Base-by-base conservation (phyloP, 2,888 invertebrate species). In the Rhogogaster chlorosoma region DNA sequence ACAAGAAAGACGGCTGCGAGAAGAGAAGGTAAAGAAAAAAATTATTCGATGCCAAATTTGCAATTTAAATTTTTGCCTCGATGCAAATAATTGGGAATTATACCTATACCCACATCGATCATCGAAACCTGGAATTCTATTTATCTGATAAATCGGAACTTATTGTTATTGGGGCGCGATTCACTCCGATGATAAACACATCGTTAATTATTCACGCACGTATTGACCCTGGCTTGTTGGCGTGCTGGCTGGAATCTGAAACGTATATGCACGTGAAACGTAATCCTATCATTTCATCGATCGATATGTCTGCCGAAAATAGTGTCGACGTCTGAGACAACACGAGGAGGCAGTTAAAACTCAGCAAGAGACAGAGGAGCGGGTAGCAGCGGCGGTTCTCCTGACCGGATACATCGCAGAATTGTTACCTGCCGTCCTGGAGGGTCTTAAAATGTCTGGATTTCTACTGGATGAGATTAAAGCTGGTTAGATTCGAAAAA, bases 351-450 rank as follows among this genome's bases (percentile, higher is more conserved):
- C 94, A 92, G 94, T 94, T 87, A 93, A 93, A 86, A 94, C 96
- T 86, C 97, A 97, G 89, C 94, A 94, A 87, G 97, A 97, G 93
- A 97, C 97, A 90, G 96, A 97, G 89, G 96, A 97, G 91, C 96
- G 97, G 86, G 96, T 97, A 61, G 97, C 97, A 0, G 97, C 97
- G 0, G 96, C 97, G 38, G 96, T 97, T 87, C 95, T 98, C 86
- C 96, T 98, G 91, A 97, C 97, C 90, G 97, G 97, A 86, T 98
- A 98, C 94, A 96, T 98, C 92, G 97, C 97, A 36, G 97, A 97
- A 93, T 95, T 98, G 91, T 95, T 98, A 90, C 98, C 98, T 22
- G 95, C 96, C 82, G 97, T 98, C 88, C 95, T 98, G 88, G 97
- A 97, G 89, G 97, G 96, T 83, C 95, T 98, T 88, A 95, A 96